Evolutionary conservation across 2,113 vertebrate species (phyloP), one percentile per base, ranked within the genome.

Genomic region (Macquaria australasica): DNA sequence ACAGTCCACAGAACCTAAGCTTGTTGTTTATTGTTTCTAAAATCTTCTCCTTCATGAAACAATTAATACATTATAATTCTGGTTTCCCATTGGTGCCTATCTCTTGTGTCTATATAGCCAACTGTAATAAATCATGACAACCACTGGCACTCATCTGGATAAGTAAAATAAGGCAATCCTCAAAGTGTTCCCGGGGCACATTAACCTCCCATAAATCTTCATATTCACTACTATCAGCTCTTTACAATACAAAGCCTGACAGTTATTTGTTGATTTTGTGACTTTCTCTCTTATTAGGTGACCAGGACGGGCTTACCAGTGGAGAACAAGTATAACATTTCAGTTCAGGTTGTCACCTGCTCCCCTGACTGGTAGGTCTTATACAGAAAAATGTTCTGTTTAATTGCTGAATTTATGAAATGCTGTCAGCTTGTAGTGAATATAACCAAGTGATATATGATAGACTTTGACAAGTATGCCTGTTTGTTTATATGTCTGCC

Each of bases 291-390:
- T 89, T 43, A 86, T 84, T 87, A 98, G 97, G 85, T 97, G 67
- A 96, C 95, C 67, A 94, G 69, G 81, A 86, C 53, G 4, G 97
- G 96, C 8, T 28, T 90, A 48, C 91, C 96, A 12, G 90, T 94
- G 89, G 96, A 98, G 82, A 98, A 96, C 85, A 94, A 87, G 85
- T 90, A 53, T 80, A 96, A 95, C 39, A 85, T 92, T 20, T 93
- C 88, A 5, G 87, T 97, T 34, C 97, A 99, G 87, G 84, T 99
- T 50, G 91, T 96, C 56, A 97, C 97, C 53, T 98, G 97, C 90
- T 97, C 98, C 10, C 95, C 97, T 73, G 98, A 99, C 55, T 89
- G 97, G 98, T 99, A 97, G 12, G 84, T 69, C 10, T 14, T 9
- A 31, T 5, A 58, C 18, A 64, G 18, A 53, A 25, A 59, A 12